These are phyloP conservation scores for Thamnaconus septentrionalis DNA, from an alignment of 2,113 vertebrate genomes.

Conservation along the genomic window DNA sequence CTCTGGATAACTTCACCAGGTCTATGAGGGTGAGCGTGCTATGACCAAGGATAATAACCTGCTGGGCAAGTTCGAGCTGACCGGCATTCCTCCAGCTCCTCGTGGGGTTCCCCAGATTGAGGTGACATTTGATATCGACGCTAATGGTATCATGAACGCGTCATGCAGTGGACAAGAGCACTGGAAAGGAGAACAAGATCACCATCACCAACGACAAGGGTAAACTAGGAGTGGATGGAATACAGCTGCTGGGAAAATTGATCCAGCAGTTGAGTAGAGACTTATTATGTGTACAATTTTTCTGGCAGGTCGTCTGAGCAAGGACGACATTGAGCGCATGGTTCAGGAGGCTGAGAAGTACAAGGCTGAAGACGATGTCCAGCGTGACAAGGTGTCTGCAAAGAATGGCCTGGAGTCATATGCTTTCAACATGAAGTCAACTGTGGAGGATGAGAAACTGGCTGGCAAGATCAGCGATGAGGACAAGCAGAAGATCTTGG, in stretches of 20 bases:
- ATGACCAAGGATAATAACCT: constrained; percentile 84
- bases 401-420: constrained; percentile 92
- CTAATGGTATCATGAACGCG: constrained; percentile 83
- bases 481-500: constrained; percentile 91
- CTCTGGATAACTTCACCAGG: constrained; percentile 40
- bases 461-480: constrained; percentile 92
- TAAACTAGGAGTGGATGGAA: constrained; percentile 26
- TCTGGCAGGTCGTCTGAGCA: constrained; percentile 85
- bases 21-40: constrained; percentile 78
- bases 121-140: constrained; percentile 82
- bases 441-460: constrained; percentile 93
- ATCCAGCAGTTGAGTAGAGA: neutral
- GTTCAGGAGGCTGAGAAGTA: constrained; percentile 94
- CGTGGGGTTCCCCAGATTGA: constrained; percentile 82
- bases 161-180: constrained; percentile 80
- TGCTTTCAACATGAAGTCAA: constrained; percentile 95
- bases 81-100: constrained; percentile 79
- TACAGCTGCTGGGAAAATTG: neutral
- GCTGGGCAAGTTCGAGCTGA: constrained; percentile 80
- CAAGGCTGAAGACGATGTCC: constrained; percentile 92
- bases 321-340: constrained; percentile 95
- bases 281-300: neutral
- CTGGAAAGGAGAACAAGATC: constrained; percentile 89
- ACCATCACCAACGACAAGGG: constrained; percentile 96
- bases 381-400: constrained; percentile 88